Base-by-base conservation (phyloP, 1,140 invertebrate genomes). In the Tetragnatha versicolor region DNA sequence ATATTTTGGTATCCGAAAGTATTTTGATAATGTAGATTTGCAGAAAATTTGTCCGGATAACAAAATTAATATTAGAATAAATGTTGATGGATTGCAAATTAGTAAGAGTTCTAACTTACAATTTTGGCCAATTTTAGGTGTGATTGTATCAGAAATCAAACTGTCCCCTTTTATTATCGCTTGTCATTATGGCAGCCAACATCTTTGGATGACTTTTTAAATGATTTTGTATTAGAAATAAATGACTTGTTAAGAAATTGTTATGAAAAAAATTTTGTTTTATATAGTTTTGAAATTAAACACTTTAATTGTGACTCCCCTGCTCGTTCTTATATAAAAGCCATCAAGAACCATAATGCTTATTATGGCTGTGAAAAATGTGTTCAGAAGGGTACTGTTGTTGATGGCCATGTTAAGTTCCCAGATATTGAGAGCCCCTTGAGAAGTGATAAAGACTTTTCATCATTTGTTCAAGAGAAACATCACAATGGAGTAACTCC, bases 281-380 rank as follows among this genome's bases (percentile, higher is more conserved):
- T 47, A 17, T 47, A 47, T 47, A 47, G 42, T 47, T 47, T 47
- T 47, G 42, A 47, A 17, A 47, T 47, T 2, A 20, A 17, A 47
- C 42, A 47, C 20, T 47, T 47, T 47, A 47, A 47, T 47, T 47
- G 42, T 47, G 42, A 47, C 20, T 47, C 42, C 42, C 42, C 42
- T 17, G 42, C 42, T 3, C 42, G 42, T 17, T 12, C 42, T 20
- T 55, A 10, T n/a, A n/a, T n/a, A n/a, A 55, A 55, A 55, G 14
- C 17, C 17, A 25, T 55, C 10, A 20, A 55, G 25, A 55, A 17
- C 51, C 51, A 55, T 22, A 55, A 55, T 55, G 17, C 51, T 6
- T 55, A 20, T 55, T 55, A 25, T 17, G 51, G 51, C 4, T 55
- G 51, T 9, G 51, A 55, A 25, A 55, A 55, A 55, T 55, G 51